Evolutionary conservation across 2,113 vertebrate genomes (phyloP), one percentile per base, ranked within the genome.

Genomic region (Caracal caracal): DNA sequence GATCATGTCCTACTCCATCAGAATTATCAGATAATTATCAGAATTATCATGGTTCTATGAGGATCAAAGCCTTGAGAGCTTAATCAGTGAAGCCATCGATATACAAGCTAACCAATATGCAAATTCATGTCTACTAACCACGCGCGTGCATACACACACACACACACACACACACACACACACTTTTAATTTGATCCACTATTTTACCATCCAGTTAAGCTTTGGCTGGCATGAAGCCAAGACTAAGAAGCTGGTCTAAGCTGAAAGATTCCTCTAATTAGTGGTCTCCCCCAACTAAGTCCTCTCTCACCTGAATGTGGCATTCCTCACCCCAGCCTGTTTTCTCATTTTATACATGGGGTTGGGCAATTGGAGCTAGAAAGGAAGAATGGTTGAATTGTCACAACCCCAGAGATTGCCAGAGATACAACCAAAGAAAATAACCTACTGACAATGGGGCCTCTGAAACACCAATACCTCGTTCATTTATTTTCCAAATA

Each of bases 401-500:
- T 91, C 92, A 84, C 26, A 59, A 30, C 16, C 30, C 28, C 79
- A 8, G 51, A 76, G 81, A 61, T n/a, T 71, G 92, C 37, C 81
- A 71, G 61, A 79, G 28, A 90, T 6, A 66, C 17, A 88, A 87
- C 56, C 70, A 79, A 90, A 88, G 78, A 73, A 92, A 97, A 92
- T 75, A 82, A 6, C 49, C n/a, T 53, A 9, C 61, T 43, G n/a
- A 78, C 16, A 71, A 51, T 26, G 53, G 78, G 37, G 88, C 28
- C 61, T 92, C 85, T 84, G 93, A 87, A 37, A 85, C 56, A 88
- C n/a, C 43, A 26, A 56, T 63, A 82, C 28, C 26, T 93, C 73
- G 40, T 19, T 63, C 26, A 51, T 33, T 83, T 71, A 68, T 47
- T 56, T 86, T 33, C n/a, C 66, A 68, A 86, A 93, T 75, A 65